Evolutionary conservation across 2,113 vertebrate genomes (phyloP).

Genomic region (Brevimyrus niger): DNA sequence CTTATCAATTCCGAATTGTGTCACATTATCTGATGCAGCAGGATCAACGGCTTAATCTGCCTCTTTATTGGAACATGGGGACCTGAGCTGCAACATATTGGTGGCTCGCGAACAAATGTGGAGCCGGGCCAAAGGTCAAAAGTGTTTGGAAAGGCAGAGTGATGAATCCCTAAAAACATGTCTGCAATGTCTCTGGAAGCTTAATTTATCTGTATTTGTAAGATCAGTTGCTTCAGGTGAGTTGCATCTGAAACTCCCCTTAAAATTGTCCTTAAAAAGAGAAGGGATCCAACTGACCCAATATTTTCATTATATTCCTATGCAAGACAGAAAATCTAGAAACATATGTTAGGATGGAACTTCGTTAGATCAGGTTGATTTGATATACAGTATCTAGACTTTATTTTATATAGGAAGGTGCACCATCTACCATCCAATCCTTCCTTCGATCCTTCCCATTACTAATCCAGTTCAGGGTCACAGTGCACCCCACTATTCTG

Average conservation of each 20-base stretch:
- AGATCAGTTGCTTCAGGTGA: constrained; percentile 10
- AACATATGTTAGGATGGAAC: background rate
- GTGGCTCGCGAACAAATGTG: background rate
- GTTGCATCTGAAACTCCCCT: background rate
- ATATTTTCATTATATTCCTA: background rate
- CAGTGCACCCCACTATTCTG: background rate
- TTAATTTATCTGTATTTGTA: constrained; percentile 9
- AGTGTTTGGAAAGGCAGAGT: background rate
- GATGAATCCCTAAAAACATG: background rate
- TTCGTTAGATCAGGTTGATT: background rate
- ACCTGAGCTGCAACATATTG: background rate
- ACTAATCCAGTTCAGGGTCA: background rate
- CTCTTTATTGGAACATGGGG: background rate
- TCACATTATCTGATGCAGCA: background rate
- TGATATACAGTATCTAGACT: background rate
- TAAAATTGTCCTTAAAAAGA: background rate
- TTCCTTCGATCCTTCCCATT: background rate
- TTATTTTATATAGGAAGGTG: background rate
- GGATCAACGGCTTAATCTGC: background rate
- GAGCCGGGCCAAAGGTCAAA: constrained; percentile 14
- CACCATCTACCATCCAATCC: background rate
- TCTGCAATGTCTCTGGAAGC: background rate
- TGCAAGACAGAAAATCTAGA: background rate
- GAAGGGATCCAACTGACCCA: background rate
- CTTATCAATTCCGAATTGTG: background rate